Evolutionary conservation across 2,797 vertebrate genomes (phyloP).

Genomic region (Diplodus sargus): DNA sequence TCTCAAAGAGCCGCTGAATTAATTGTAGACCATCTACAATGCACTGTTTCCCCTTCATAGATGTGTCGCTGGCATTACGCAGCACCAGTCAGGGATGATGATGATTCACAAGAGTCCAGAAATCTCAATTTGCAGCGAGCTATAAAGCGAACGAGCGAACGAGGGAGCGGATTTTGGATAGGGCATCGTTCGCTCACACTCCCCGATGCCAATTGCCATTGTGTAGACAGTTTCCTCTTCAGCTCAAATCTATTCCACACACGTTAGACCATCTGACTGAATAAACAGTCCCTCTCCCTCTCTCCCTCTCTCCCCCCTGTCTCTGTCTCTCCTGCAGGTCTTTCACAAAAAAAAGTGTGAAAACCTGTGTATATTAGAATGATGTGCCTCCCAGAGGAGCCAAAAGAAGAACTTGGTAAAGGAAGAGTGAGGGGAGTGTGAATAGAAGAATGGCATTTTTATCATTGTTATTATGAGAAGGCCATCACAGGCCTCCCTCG

Average conservation of each 20-base stretch:
- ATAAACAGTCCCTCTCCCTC: constrained; percentile 67
- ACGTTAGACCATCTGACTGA: constrained; percentile 72
- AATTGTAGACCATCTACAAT: background rate
- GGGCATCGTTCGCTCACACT: constrained; percentile 40
- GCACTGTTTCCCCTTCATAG: background rate
- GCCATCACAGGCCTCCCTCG: constrained; percentile 49
- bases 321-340: constrained; percentile 53
- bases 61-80: constrained; percentile 5
- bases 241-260: constrained; percentile 71
- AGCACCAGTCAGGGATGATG: background rate
- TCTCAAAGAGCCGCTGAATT: background rate
- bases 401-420: constrained; percentile 49
- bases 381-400: constrained; percentile 65
- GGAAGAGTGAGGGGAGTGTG: constrained; percentile 50
- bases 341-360: constrained; percentile 66
- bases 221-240: constrained; percentile 59
- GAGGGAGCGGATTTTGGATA: constrained; percentile 20
- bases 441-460: constrained; percentile 69
- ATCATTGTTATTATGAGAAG: constrained; percentile 73
- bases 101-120: constrained; percentile 24
- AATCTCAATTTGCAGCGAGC: background rate
- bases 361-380: constrained; percentile 74
- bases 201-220: constrained; percentile 52
- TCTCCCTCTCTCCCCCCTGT: constrained; percentile 18
- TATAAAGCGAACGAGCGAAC: constrained; percentile 28